phyloP scores from a whole-genome alignment of 2,113 vertebrate species.

The Grus americana region DNA sequence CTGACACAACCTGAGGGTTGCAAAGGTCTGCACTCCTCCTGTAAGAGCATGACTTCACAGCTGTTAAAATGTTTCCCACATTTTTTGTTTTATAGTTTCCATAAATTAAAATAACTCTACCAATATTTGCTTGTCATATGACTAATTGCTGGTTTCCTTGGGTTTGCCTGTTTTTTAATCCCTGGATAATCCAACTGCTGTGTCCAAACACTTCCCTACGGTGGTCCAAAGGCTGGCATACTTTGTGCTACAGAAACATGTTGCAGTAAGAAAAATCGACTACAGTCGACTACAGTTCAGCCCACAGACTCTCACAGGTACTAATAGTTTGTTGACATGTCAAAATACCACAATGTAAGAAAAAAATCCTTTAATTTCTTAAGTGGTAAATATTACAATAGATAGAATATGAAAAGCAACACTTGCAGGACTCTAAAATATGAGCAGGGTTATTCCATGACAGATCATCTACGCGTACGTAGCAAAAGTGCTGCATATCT shows the following conservation, averaged over 20 bases:
- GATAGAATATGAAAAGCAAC: background rate
- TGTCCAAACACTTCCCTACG: background rate
- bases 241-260: background rate
- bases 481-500: background rate
- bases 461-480: fast-evolving
- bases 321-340: background rate
- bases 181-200: background rate
- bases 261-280: background rate
- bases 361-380: background rate
- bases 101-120: background rate
- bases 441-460: background rate
- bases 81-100: background rate
- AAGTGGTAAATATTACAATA: background rate
- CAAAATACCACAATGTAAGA: background rate
- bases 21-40: background rate
- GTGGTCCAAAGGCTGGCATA: background rate
- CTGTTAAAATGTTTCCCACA: background rate
- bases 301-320: background rate
- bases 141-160: background rate
- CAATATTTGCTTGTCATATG: background rate
- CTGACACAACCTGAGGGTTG: background rate
- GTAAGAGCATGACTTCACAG: background rate
- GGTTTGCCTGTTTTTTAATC: background rate
- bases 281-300: background rate
- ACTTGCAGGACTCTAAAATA: background rate